Evolutionary conservation across 2,888 invertebrate species (phyloP).

Genomic region (Drosophila lutescens): DNA sequence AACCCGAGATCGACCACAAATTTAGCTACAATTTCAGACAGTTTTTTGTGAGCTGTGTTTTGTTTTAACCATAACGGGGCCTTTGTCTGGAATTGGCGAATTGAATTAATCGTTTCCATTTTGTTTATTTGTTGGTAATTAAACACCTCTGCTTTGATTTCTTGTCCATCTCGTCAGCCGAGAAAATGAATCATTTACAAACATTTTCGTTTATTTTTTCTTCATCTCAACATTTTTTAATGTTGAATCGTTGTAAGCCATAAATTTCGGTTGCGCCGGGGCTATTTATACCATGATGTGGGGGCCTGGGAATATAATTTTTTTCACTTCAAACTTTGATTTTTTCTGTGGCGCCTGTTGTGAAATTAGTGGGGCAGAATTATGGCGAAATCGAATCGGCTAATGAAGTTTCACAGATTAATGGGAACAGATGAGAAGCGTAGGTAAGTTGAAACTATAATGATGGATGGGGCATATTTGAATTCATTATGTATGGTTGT

Average conservation of each 20-base stretch:
- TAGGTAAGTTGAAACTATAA: constrained; percentile 9
- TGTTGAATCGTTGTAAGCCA: constrained; percentile 78
- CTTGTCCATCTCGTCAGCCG: constrained; percentile 65
- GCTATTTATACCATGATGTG: constrained; percentile 45
- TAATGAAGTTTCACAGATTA: constrained; percentile 63
- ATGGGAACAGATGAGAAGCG: constrained; percentile 22
- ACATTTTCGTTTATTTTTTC: constrained; percentile 49
- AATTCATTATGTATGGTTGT: constrained; percentile 22
- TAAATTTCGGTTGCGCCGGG: constrained; percentile 71
- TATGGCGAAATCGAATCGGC: constrained; percentile 70
- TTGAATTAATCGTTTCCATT: constrained; percentile 80
- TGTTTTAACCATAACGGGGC: constrained; percentile 71
- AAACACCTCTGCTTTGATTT: constrained; percentile 81
- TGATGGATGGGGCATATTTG: constrained; percentile 21
- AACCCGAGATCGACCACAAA: constrained; percentile 67
- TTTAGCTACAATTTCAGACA: constrained; percentile 76
- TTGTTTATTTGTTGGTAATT: constrained; percentile 82
- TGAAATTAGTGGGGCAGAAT: constrained; percentile 74
- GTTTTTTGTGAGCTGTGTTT: constrained; percentile 48
- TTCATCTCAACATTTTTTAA: constrained; percentile 55
- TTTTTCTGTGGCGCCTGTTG: constrained; percentile 67
- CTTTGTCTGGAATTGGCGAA: constrained; percentile 76
- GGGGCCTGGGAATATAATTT: constrained; percentile 69
- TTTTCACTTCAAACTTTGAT: constrained; percentile 21
- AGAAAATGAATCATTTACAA: constrained; percentile 77